Conservation (phyloP, 2,113 vertebrate genomes). For the Triplophysa dalaica region DNA sequence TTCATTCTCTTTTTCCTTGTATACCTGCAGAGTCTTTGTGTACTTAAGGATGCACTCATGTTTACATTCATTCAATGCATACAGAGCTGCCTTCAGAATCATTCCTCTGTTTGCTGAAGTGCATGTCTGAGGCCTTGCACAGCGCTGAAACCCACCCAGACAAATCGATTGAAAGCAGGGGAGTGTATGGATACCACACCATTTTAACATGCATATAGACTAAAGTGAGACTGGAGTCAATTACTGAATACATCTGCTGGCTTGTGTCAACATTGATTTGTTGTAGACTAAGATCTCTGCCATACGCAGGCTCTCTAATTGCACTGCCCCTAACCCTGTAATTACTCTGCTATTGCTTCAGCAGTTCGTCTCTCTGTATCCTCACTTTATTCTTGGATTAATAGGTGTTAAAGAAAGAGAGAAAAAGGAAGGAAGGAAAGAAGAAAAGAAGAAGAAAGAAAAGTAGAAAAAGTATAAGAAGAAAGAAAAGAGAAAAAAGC, state of each 20-base stretch:
- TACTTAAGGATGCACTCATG: background rate
- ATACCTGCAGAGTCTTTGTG: background rate
- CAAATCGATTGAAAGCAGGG: slow-evolving; percentile 59
- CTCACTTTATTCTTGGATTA: slow-evolving; percentile 47
- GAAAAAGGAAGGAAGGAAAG: background rate
- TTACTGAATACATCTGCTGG: slow-evolving; percentile 68
- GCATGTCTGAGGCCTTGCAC: background rate
- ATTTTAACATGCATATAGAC: slow-evolving; percentile 50
- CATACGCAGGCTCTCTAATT: slow-evolving; percentile 64
- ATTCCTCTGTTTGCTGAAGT: slow-evolving; percentile 30
- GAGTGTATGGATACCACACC: slow-evolving; percentile 29
- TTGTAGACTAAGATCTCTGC: slow-evolving; percentile 58
- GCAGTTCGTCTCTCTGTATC: slow-evolving; percentile 42
- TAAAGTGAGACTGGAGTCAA: slow-evolving; percentile 60
- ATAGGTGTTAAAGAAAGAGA: background rate
- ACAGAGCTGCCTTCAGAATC: slow-evolving; percentile 1
- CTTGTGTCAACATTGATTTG: slow-evolving; percentile 72
- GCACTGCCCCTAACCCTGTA: slow-evolving; percentile 59
- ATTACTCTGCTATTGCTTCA: slow-evolving; percentile 68
- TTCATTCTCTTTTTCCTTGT: background rate
- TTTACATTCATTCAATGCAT: slow-evolving; percentile 1
- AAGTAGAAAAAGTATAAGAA: background rate
- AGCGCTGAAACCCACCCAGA: slow-evolving; percentile 46
- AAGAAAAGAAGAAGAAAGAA: slow-evolving; percentile 31
- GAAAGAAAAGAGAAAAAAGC: slow-evolving; percentile 19